A percentile compares a stretch with the other conserved stretches of the same genome.
Evolutionary conservation across 2,113 vertebrate species (phyloP).

Genomic region (Macrotus californicus): DNA sequence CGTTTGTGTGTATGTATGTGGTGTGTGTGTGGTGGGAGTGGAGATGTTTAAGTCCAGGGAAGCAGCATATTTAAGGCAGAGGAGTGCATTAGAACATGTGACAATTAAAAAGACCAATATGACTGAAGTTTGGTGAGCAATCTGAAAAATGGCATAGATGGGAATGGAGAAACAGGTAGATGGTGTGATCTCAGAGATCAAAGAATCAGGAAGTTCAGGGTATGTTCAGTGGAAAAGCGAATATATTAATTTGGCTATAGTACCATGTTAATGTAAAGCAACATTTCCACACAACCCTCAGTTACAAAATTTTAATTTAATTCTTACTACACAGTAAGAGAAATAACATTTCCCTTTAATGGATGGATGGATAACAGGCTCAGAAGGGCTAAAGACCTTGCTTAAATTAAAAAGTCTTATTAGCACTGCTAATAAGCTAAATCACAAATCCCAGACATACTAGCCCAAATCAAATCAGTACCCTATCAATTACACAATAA

Average conservation of each 20-base stretch:
- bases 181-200: neutral
- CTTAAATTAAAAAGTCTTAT: neutral
- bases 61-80: neutral
- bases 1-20: too few relatives aligned
- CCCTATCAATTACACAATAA: conserved; percentile 9
- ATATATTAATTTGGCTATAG: neutral
- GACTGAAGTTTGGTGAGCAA: neutral
- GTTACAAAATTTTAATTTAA: conserved; percentile 25
- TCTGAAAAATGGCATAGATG: neutral
- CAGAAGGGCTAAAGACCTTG: neutral
- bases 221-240: neutral
- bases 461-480: neutral
- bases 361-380: neutral
- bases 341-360: conserved; percentile 15
- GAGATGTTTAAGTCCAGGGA: neutral
- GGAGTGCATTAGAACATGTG: neutral
- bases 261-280: neutral
- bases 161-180: neutral
- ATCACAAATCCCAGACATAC: neutral
- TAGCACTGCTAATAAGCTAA: neutral
- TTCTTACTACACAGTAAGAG: neutral
- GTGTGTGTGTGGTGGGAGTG: neutral
- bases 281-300: neutral
- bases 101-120: neutral
- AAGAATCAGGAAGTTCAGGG: neutral